Conservation (phyloP, 2,888 invertebrate species). For the Biston betularia region DNA sequence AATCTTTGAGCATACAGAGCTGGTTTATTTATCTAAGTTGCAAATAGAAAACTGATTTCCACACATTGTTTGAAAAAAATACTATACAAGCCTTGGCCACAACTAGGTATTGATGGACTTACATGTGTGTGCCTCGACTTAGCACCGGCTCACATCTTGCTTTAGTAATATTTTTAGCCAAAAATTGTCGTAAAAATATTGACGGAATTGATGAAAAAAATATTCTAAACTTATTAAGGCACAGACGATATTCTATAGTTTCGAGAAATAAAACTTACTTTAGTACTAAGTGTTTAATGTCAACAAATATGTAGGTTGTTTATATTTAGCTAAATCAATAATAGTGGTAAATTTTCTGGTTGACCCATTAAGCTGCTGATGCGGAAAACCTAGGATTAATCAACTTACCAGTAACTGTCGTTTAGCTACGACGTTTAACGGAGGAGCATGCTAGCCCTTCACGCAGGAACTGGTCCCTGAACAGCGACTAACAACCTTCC, state of each 20-base stretch:
- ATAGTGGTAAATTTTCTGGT: slow-evolving; percentile 31
- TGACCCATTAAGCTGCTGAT: slow-evolving; percentile 36
- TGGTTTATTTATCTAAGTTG: too few species aligned
- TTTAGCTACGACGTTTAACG: slow-evolving; percentile 20
- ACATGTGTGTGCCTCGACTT: too few species aligned
- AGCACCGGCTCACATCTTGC: too few species aligned
- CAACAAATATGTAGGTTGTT: slow-evolving; percentile 10
- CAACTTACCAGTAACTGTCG: slow-evolving; percentile 33
- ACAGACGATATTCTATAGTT: not conserved
- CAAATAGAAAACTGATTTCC: too few species aligned
- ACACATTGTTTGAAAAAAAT: too few species aligned
- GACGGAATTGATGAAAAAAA: too few species aligned
- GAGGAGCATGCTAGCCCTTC: slow-evolving; percentile 32
- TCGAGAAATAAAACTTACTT: not conserved
- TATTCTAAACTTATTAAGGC: too few species aligned
- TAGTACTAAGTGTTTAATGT: not conserved
- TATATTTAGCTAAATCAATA: slow-evolving; percentile 58
- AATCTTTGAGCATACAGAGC: too few species aligned
- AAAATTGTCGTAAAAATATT: too few species aligned
- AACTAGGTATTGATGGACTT: too few species aligned
- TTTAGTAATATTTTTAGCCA: too few species aligned
- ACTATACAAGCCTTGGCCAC: too few species aligned
- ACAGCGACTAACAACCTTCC: slow-evolving; percentile 1
- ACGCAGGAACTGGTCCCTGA: not conserved
- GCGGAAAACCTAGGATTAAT: slow-evolving; percentile 21